These are phyloP conservation scores for Hyperoplus lanceolatus DNA, from an alignment of 2,797 vertebrate species.

Conservation along the genomic window DNA sequence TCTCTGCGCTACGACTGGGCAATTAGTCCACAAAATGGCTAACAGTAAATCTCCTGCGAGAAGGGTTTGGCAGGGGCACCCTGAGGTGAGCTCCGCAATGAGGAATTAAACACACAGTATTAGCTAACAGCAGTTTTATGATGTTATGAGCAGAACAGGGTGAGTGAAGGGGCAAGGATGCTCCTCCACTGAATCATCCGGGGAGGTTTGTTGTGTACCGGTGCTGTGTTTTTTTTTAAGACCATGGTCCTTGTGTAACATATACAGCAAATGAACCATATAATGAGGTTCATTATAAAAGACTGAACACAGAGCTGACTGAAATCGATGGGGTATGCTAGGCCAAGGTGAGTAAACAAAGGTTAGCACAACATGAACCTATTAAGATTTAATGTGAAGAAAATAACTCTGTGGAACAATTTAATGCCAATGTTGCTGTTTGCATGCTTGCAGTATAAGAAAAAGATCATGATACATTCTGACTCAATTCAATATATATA, in stretches of 20 bases:
- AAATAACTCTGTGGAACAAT: not conserved
- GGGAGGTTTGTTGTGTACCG: conserved; percentile 35
- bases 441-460: not conserved
- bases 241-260: conserved; percentile 15
- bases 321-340: conserved; percentile 4
- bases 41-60: conserved; percentile 80
- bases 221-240: conserved; percentile 5
- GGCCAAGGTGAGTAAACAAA: conserved; percentile 15
- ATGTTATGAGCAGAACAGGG: conserved; percentile 61
- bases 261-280: conserved; percentile 24
- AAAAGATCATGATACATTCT: not conserved
- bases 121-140: conserved; percentile 77
- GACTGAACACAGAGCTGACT: not conserved
- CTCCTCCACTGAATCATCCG: conserved; percentile 23
- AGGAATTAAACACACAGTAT: conserved; percentile 80
- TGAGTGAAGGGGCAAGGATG: conserved; percentile 50
- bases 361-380: not conserved
- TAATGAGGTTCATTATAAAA: conserved; percentile 51
- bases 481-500: no score
- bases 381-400: conserved; percentile 4
- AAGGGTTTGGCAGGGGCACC: conserved; percentile 78
- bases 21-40: conserved; percentile 85
- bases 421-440: not conserved
- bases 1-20: conserved; percentile 63
- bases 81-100: conserved; percentile 72